These are phyloP conservation scores for Rhombomys opimus DNA, from an alignment of 2,113 vertebrate species.

Conservation along the genomic window DNA sequence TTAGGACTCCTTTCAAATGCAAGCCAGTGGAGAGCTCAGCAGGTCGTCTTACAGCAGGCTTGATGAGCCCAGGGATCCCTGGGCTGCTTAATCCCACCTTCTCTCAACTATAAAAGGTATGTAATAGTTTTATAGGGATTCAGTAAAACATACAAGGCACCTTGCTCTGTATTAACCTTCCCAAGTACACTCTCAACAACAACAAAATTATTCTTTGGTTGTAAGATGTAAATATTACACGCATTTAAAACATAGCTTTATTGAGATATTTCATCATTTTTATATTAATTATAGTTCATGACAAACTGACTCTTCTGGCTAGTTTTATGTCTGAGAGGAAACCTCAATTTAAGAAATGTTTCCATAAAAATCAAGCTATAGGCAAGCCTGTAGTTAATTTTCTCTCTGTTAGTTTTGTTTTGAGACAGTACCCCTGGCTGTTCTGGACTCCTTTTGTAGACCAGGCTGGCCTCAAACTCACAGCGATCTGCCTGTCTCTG, in stretches of 20 bases:
- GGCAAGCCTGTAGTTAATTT: background rate
- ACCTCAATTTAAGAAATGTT: background rate
- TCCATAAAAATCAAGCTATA: background rate
- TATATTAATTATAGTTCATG: conserved; percentile 31
- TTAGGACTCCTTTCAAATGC: conserved; percentile 35
- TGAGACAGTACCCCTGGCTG: too few relatives aligned
- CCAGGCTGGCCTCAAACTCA: too few relatives aligned
- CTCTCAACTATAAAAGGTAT: background rate
- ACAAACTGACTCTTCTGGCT: background rate
- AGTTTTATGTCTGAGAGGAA: background rate
- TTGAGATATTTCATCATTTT: background rate
- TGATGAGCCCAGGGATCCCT: background rate
- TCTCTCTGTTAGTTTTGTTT: too few relatives aligned
- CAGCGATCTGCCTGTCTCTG: too few relatives aligned
- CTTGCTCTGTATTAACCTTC: background rate
- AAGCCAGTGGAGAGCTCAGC: background rate
- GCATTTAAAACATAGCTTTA: background rate
- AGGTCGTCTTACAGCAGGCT: too few relatives aligned
- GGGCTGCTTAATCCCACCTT: background rate
- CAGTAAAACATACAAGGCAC: background rate
- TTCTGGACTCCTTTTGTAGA: too few relatives aligned
- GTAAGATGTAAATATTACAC: background rate
- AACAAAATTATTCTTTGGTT: background rate
- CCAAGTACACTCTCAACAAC: background rate
- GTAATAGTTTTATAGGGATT: background rate